phyloP scores from a whole-genome alignment of 1,140 invertebrate genomes.

The Nasonia giraulti region DNA sequence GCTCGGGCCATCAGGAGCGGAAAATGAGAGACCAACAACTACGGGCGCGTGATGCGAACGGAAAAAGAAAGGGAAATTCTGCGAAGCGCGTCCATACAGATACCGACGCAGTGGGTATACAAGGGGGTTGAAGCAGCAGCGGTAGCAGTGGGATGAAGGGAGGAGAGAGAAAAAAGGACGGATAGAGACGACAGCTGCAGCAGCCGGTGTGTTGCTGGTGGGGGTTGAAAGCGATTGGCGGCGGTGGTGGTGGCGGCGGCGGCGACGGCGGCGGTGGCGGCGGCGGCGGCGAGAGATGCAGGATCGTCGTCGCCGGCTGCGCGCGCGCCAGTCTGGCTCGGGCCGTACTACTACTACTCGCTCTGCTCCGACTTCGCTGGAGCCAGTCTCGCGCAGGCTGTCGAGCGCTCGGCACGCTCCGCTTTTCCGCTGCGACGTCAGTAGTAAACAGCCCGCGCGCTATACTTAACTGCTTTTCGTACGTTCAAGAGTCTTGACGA shows the following conservation, averaged over 20 bases:
- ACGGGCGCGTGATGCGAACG: neutral
- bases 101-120: neutral
- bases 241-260: neutral
- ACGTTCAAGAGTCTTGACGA: neutral
- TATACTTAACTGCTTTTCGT: neutral
- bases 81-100: neutral
- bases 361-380: neutral
- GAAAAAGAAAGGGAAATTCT: neutral
- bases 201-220: neutral
- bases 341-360: constrained; percentile 6
- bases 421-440: neutral
- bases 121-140: neutral
- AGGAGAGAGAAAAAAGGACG: neutral
- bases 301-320: neutral
- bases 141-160: neutral
- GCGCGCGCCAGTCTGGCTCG: constrained; percentile 41
- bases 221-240: neutral
- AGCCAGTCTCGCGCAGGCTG: constrained; percentile 46
- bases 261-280: too few relatives aligned
- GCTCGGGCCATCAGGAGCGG: neutral
- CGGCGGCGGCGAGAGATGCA: neutral
- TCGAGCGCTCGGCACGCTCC: constrained; percentile 13
- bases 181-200: constrained; percentile 2
- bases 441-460: too few relatives aligned
- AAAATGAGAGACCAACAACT: neutral